Percentiles rank a stretch among this genome's conserved stretches.
These are phyloP conservation scores for Acheta domesticus DNA, from an alignment of 2,888 invertebrate species.

Conservation along the genomic window DNA sequence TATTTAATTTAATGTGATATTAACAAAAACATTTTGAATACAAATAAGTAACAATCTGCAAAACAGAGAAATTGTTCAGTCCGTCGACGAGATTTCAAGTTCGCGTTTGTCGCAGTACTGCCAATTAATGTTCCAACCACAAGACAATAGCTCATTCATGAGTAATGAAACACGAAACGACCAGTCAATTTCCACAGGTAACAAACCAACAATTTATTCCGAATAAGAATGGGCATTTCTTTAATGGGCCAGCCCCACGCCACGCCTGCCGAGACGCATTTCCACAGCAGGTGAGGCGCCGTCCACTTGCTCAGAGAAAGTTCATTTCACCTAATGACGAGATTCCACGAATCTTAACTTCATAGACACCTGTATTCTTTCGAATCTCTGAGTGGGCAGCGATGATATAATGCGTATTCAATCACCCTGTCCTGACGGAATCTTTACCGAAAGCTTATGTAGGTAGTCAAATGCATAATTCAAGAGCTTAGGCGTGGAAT, in stretches of 20 bases:
- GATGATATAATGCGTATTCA: neutral
- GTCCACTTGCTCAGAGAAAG: neutral
- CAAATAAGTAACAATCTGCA: too few relatives aligned
- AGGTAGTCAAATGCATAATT: conserved; percentile 11
- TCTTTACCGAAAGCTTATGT: neutral
- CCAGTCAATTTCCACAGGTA: neutral
- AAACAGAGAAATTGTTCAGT: too few relatives aligned
- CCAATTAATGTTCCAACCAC: too few relatives aligned
- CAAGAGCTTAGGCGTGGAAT: neutral
- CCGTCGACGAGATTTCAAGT: too few relatives aligned
- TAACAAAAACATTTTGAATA: too few relatives aligned
- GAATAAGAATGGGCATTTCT: neutral
- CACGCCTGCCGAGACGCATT: neutral
- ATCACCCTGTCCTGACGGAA: neutral
- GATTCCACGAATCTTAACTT: neutral
- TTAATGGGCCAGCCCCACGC: neutral
- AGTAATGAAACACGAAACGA: too few relatives aligned
- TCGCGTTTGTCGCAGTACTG: too few relatives aligned
- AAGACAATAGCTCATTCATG: too few relatives aligned
- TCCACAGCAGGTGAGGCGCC: neutral
- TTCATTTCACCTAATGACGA: neutral
- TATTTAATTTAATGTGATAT: too few relatives aligned
- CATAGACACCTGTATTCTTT: conserved; percentile 5
- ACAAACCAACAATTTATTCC: neutral
- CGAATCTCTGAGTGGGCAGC: neutral